Evolutionary conservation across 2,888 invertebrate genomes (phyloP).

Genomic region (Tiliacea citrago): DNA sequence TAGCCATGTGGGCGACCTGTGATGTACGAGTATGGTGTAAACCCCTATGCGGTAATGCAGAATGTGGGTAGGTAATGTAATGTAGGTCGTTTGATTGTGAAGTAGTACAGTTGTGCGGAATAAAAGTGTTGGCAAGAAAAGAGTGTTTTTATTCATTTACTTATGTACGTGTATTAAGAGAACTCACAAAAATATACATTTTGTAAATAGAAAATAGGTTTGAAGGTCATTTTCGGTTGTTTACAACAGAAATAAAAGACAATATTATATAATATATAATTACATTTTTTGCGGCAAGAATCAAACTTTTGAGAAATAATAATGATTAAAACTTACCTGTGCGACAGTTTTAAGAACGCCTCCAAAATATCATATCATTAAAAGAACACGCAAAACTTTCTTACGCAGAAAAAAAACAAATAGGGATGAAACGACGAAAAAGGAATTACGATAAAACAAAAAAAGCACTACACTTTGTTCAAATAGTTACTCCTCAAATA

Average conservation of each 20-base stretch:
- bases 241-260: not conserved
- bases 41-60: no score
- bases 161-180: not conserved
- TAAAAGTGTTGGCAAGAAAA: no score
- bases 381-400: not conserved
- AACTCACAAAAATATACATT: not conserved
- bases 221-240: not conserved
- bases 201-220: not conserved
- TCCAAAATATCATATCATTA: not conserved
- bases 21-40: no score
- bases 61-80: no score
- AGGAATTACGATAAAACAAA: slow-evolving; percentile 38
- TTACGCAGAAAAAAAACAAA: not conserved
- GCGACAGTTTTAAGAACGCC: not conserved
- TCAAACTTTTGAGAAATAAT: not conserved
- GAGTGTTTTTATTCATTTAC: not conserved
- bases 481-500: slow-evolving; percentile 36
- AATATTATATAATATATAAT: not conserved
- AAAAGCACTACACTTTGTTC: slow-evolving; percentile 19
- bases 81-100: no score
- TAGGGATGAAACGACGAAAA: slow-evolving; percentile 7
- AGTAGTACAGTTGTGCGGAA: no score
- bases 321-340: not conserved
- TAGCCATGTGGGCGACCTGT: no score
- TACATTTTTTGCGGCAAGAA: not conserved